Evolutionary conservation across 2,113 vertebrate species (phyloP), one percentile per base, ranked within the genome.

Genomic region (Pseudolaguvia tuberculata): DNA sequence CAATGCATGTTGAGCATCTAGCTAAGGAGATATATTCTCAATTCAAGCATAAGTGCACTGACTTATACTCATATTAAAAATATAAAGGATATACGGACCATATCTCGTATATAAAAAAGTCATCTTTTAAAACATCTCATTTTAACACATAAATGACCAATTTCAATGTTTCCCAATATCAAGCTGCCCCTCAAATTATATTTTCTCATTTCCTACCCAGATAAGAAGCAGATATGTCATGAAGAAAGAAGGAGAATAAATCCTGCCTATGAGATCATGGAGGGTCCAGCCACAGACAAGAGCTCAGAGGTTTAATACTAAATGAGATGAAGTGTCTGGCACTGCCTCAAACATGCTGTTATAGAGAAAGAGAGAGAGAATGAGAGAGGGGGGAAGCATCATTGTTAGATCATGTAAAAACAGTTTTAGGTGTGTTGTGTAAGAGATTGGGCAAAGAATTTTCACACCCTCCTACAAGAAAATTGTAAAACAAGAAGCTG

Each of bases 251-350:
- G 74, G 59, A 85, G 83, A 85, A 77, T 72, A 25, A 86, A 87
- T 81, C 83, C 85, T 47, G 77, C 87, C 53, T 88, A 90, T 70
- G 89, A 86, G 79, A 73, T 90, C 76, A 91, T 88, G 89, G 91
- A 91, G 63, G 80, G 79, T 51, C 84, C 83, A 47, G 56, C 73
- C 23, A 21, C 76, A 29, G 89, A 89, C 75, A 89, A 81, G 81
- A 89, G 70, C 77, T 78, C 73, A 0, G 91, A 91, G 91, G 91
- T 92, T 70, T 20, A 61, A 45, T 56, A 70, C 25, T 23, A 31
- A 62, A 51, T 61, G 20, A 53, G 25, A 31, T 12, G 15, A 58
- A 68, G 50, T 35, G 58, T 74, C 48, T 74, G 59, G 29, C 59
- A 74, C 48, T 73, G 50, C 48, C 52, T 56, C 10, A 65, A 45